phyloP scores from a whole-genome alignment of 2,888 invertebrate genomes.

The Hesperia comma region DNA sequence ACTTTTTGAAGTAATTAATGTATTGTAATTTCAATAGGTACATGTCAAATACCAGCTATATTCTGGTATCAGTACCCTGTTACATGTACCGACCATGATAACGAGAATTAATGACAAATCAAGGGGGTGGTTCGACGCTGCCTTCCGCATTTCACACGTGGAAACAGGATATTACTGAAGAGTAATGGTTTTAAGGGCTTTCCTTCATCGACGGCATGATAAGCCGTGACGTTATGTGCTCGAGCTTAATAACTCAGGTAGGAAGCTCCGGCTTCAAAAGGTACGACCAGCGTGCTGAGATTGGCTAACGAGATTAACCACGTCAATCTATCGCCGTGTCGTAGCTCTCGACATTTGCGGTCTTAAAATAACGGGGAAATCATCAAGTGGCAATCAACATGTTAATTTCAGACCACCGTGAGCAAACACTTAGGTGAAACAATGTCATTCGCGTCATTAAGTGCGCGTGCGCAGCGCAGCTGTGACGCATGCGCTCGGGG shows the following conservation, averaged over 20 bases:
- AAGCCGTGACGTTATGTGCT: slow-evolving; percentile 33
- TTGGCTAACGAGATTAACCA: slow-evolving; percentile 35
- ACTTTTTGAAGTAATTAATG: neutral
- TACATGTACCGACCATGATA: neutral
- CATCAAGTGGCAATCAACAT: slow-evolving; percentile 70
- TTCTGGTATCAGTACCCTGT: neutral
- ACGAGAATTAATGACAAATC: slow-evolving; percentile 17
- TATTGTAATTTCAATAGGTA: no score
- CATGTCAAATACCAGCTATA: no score
- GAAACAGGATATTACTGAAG: slow-evolving; percentile 20
- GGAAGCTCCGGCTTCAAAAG: slow-evolving; percentile 36
- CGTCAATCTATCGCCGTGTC: slow-evolving; percentile 26
- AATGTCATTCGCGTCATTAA: slow-evolving; percentile 64
- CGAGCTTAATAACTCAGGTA: slow-evolving; percentile 29
- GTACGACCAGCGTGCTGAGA: slow-evolving; percentile 25
- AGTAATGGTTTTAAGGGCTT: slow-evolving; percentile 31
- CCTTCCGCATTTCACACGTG: slow-evolving; percentile 14
- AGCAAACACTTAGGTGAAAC: slow-evolving; percentile 51
- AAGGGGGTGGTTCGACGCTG: slow-evolving; percentile 13
- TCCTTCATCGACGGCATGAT: slow-evolving; percentile 22
- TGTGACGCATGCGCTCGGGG: slow-evolving; percentile 50
- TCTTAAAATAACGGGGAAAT: slow-evolving; percentile 57
- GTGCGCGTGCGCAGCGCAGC: slow-evolving; percentile 74
- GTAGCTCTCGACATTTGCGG: slow-evolving; percentile 14
- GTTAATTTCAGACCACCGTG: slow-evolving; percentile 70